Base-by-base conservation (phyloP, 92 coral and sea anemone species). In the Zoanthus solanderi region DNA sequence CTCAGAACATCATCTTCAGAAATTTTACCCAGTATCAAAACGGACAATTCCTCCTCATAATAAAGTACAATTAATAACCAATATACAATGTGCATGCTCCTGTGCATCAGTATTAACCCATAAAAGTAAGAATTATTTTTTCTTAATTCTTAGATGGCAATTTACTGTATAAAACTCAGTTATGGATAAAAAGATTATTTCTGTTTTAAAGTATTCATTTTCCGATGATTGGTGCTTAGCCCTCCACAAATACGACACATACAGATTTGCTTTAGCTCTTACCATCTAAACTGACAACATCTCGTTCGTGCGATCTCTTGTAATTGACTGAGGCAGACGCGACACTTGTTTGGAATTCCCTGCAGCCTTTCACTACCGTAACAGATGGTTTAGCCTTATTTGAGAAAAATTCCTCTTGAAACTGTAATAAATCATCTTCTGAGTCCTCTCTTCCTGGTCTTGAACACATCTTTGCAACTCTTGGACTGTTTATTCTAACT, bases 201-300 rank as follows among this genome's bases (percentile, higher is more conserved):
- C 1, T 50, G 9, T 2, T 50, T 50, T 50, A 37, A 37, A 37
- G 42, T 37, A 4, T 37, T 37, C 42, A 37, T 37, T 37, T 37
- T 37, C 4, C 4, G 42, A 37, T 37, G 42, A 37, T 37, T 37
- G 2, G 42, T 37, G 42, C 4, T 1, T 37, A 37, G 42, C 42
- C 0, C 42, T 37, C 42, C 42, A 37, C 4, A 37, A 37, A 37
- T 2, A 37, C 42, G 4, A 58, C 2, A 61, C 18, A 7, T 17
- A 7, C 28, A 2, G 3, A 58, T 60, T 17, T 63, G 69, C n/a
- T 63, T 63, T 4, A 30, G 50, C 34, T 30, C 87, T 46, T 46
- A 97, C 99, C 98, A 72, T 95, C 93, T 61, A 97, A 83, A 56
- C 88, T 84, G 17, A 97, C 98, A 14, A 97, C 93, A 88, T 97